A percentile compares a stretch with the other conserved stretches of the same genome.
These are phyloP conservation scores for Athene noctua DNA, from an alignment of 2,113 vertebrate genomes.

Conservation along the genomic window DNA sequence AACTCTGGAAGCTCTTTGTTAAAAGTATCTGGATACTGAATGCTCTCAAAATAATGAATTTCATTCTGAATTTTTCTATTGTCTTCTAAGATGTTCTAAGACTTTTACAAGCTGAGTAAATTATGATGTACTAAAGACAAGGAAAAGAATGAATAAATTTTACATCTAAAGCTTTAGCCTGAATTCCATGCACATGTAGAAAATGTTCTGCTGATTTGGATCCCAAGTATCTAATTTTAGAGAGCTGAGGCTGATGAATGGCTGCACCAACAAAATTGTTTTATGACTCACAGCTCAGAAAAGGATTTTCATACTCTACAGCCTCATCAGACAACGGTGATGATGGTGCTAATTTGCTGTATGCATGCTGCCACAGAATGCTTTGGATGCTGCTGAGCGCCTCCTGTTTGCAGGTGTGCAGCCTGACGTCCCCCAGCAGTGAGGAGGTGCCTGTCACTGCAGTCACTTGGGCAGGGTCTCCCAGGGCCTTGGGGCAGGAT, in stretches of 20 bases:
- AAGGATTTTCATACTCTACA: neutral
- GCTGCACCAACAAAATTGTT: neutral
- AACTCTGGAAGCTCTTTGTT: neutral
- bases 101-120: neutral
- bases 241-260: neutral
- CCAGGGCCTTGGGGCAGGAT: neutral
- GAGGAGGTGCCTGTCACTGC: neutral
- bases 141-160: neutral
- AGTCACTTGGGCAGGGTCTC: neutral
- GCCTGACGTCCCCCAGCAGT: neutral
- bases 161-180: neutral
- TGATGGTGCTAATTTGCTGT: neutral
- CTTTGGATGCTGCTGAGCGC: neutral
- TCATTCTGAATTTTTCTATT: neutral
- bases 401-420: neutral
- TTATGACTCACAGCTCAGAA: slow-evolving; percentile 17
- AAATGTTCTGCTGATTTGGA: neutral
- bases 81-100: neutral
- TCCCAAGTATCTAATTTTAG: slow-evolving; percentile 25
- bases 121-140: neutral
- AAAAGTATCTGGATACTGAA: neutral
- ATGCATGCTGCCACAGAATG: neutral
- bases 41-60: neutral
- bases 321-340: neutral
- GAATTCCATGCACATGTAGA: neutral